Conservation (phyloP, 1,140 invertebrate species). For the Medauroidea extradentata region DNA sequence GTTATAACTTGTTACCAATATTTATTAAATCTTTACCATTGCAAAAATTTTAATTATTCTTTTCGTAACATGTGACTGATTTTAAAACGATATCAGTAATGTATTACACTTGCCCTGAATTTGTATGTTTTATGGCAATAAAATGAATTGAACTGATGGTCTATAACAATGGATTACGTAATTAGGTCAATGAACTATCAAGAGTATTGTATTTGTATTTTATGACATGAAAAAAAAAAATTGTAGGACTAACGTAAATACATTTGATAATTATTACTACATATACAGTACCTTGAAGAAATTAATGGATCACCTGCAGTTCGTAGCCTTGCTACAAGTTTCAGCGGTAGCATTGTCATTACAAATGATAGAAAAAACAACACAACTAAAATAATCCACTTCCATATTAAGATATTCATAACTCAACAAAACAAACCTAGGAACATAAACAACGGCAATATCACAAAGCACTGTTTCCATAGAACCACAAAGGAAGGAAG, state of each 20-base stretch:
- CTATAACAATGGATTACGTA: not conserved
- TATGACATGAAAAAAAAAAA: not conserved
- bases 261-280: not conserved
- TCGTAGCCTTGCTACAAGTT: slow-evolving; percentile 14
- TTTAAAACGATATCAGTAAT: not conserved
- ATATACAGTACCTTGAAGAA: slow-evolving; percentile 16
- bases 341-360: slow-evolving; percentile 19
- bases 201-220: not conserved
- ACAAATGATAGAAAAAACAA: slow-evolving; percentile 20
- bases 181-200: not conserved
- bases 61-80: not conserved
- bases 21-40: no score
- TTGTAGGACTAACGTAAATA: not conserved
- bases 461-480: no score
- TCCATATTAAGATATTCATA: slow-evolving; percentile 19
- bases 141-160: not conserved
- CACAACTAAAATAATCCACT: slow-evolving; percentile 20
- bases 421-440: no score
- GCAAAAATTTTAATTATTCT: no score
- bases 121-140: no score
- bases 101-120: not conserved
- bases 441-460: no score
- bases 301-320: slow-evolving; percentile 14
- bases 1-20: no score
- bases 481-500: no score